phyloP scores from a whole-genome alignment of 2,113 vertebrate genomes.

The Okapia johnstoni region DNA sequence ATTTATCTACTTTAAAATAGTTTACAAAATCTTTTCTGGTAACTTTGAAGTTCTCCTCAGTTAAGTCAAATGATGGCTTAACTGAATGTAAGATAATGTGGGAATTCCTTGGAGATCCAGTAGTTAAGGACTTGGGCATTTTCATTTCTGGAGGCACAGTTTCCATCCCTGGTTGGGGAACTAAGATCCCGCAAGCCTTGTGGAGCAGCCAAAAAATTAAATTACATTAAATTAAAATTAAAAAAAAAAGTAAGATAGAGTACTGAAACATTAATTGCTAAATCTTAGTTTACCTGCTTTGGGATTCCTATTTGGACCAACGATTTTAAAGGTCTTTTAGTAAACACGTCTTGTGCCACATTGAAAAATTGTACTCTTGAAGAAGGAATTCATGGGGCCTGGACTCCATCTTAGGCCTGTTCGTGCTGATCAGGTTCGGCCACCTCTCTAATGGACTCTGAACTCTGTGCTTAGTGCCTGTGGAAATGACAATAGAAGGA shows the following conservation, averaged over 20 bases:
- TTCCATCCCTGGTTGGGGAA: background rate
- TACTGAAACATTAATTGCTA: background rate
- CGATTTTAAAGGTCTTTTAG: background rate
- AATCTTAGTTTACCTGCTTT: background rate
- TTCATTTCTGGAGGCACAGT: background rate
- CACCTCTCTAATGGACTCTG: no score
- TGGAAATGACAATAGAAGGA: no score
- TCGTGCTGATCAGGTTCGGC: no score
- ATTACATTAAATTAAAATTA: background rate
- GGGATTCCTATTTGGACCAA: background rate
- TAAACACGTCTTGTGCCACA: background rate
- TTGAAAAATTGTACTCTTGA: background rate
- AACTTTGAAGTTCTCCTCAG: background rate
- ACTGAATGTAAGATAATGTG: background rate
- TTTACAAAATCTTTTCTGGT: background rate
- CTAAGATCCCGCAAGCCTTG: background rate
- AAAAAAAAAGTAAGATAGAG: background rate
- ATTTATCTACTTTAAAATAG: background rate
- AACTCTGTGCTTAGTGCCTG: no score
- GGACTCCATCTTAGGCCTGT: no score
- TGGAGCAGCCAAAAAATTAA: background rate
- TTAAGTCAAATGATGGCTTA: background rate
- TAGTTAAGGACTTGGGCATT: background rate
- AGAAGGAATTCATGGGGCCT: no score
- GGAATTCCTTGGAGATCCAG: background rate